Base-by-base conservation (phyloP, 2,888 invertebrate species). In the Epinotia ramella region DNA sequence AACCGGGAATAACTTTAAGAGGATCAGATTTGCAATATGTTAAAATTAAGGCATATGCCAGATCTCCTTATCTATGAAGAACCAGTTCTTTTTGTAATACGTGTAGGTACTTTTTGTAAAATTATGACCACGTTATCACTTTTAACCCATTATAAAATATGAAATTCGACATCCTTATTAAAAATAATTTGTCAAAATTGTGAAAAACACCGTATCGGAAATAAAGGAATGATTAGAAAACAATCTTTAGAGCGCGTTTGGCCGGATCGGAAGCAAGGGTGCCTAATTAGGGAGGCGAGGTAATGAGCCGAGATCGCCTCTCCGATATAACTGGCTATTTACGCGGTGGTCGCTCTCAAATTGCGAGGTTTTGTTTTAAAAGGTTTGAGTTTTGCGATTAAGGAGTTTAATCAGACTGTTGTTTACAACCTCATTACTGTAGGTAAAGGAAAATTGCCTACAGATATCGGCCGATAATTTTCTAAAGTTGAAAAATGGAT, bases 301-400 rank as follows among this genome's bases (percentile, higher is more conserved):
- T 94, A 94, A 94, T 94, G 94, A 94, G 94, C 91, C 93, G 91
- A 91, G 94, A 94, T 93, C 93, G 93, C 92, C 90, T 90, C 90
- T 87, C 91, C 92, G 94, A 94, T 94, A 94, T 91, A 92, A 91
- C 92, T 72, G 71, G 71, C 64, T 93, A 93, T 93, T 92, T 92
- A 91, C 91, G 91, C 91, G 91, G 92, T 90, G 93, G 93, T 89
- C 93, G 91, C 89, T 91, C 88, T 84, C 90, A 92, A 93, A 93
- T 93, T 92, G 93, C 92, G 89, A 91, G 91, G 92, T 93, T 93
- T 93, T 93, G 93, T 94, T 93, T 93, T 93, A 92, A 93, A 93
- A 93, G 92, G 93, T 93, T 94, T 93, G 93, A 94, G 93, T 94
- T 93, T 93, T 89, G 92, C 93, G 94, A 94, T 94, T 93, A 94